These are phyloP conservation scores for Diuraphis noxia DNA, from an alignment of 1,140 invertebrate species.

Conservation along the genomic window DNA sequence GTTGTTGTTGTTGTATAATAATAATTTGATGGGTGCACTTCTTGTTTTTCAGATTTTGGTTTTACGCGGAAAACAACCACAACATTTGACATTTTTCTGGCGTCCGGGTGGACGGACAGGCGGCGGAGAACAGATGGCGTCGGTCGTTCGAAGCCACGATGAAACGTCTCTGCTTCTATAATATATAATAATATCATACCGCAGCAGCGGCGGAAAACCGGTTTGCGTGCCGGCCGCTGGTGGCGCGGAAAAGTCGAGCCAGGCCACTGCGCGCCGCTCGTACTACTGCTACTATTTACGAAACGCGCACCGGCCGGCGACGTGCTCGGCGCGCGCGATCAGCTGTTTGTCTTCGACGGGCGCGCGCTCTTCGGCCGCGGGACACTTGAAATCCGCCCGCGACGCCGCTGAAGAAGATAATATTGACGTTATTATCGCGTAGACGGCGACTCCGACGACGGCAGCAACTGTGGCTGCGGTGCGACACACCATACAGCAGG, in stretches of 20 bases:
- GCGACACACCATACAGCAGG: background rate
- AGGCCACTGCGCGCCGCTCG: background rate
- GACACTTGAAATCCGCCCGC: background rate
- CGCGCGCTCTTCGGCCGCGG: background rate
- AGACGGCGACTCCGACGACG: background rate
- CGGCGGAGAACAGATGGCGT: conserved; percentile 16
- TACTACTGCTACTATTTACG: background rate
- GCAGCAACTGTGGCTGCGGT: background rate
- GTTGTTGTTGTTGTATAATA: background rate
- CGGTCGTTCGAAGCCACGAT: background rate
- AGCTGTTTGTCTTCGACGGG: background rate
- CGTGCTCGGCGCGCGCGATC: conserved; percentile 9
- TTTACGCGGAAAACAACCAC: background rate
- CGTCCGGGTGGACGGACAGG: background rate
- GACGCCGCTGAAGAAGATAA: background rate
- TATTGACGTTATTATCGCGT: background rate
- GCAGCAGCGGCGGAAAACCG: background rate
- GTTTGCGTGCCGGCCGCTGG: background rate
- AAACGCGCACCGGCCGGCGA: conserved; percentile 6
- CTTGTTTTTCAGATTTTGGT: background rate
- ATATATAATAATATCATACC: no score
- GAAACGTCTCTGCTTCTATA: background rate
- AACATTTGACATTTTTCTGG: background rate
- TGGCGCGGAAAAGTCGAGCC: conserved; percentile 26
- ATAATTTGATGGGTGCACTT: background rate